A percentile compares a stretch with the other conserved stretches of the same genome.
Conservation (phyloP, 2,113 vertebrate species). For the Megaptera novaeangliae region DNA sequence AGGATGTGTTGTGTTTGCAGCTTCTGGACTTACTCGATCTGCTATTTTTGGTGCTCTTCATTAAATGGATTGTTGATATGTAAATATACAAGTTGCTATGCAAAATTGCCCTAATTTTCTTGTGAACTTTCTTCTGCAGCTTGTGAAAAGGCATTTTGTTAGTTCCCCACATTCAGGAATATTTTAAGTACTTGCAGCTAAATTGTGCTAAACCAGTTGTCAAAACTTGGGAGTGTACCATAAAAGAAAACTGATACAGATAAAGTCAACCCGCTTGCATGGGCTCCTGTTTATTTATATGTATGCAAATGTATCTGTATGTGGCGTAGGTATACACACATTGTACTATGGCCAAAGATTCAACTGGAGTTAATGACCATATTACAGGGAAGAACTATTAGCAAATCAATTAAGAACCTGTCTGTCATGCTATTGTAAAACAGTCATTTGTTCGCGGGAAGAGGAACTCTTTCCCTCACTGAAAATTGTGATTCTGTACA, state of each 20-base stretch:
- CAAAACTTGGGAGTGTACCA: conserved; percentile 55
- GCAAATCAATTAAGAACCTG: conserved; percentile 62
- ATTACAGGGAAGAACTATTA: conserved; percentile 42
- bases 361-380: conserved; percentile 46
- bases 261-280: conserved; percentile 43
- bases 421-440: conserved; percentile 44
- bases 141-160: conserved; percentile 75
- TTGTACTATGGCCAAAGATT: conserved; percentile 39
- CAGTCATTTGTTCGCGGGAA: conserved; percentile 49
- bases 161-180: conserved; percentile 60
- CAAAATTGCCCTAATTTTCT: conserved; percentile 74
- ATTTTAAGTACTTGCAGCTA: conserved; percentile 75
- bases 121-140: conserved; percentile 65
- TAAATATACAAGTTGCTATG: conserved; percentile 75
- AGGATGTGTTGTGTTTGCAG: conserved; percentile 54
- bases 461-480: background rate
- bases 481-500: conserved; percentile 44
- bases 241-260: conserved; percentile 61
- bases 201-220: conserved; percentile 69
- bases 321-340: conserved; percentile 31
- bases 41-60: conserved; percentile 73
- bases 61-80: conserved; percentile 76
- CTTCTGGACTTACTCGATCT: conserved; percentile 69
- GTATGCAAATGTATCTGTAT: conserved; percentile 35
- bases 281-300: conserved; percentile 37